Evolutionary conservation across 1,140 invertebrate species (phyloP).

Genomic region (Aradophagus sp.): DNA sequence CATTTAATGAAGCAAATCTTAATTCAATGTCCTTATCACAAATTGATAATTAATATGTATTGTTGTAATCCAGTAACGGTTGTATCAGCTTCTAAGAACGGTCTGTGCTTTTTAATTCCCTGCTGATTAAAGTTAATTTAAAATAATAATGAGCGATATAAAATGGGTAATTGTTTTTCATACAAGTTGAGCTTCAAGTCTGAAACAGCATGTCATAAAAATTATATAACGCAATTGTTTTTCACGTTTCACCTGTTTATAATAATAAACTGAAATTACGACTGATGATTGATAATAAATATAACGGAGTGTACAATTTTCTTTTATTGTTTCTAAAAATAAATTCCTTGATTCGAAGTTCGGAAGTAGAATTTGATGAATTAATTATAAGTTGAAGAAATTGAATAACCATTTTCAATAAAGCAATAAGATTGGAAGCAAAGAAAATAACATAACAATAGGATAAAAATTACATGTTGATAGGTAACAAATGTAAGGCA

Average conservation of each 20-base stretch:
- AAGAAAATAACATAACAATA: not conserved
- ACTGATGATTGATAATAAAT: too few species aligned
- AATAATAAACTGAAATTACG: too few species aligned
- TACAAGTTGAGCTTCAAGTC: not conserved
- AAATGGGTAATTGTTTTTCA: slow-evolving; percentile 1
- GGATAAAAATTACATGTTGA: not conserved
- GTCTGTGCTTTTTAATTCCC: not conserved
- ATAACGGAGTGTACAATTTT: too few species aligned
- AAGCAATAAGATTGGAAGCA: slow-evolving; percentile 15
- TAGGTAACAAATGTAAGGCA: slow-evolving; percentile 10
- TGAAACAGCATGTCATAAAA: too few species aligned
- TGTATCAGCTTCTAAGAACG: not conserved
- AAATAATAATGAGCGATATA: slow-evolving; percentile 2
- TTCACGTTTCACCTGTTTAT: too few species aligned
- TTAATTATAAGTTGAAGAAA: too few species aligned
- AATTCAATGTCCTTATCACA: slow-evolving; percentile 6
- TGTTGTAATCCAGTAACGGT: slow-evolving; percentile 3
- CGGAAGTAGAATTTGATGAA: too few species aligned
- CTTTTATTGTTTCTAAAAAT: too few species aligned
- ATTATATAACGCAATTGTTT: too few species aligned
- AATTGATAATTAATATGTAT: slow-evolving; percentile 10
- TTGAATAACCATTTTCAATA: too few species aligned
- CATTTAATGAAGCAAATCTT: not conserved
- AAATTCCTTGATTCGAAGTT: too few species aligned
- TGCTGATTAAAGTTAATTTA: slow-evolving; percentile 1